Conservation (phyloP, 2,888 invertebrate species). For the Anagyrus pseudococci region DNA sequence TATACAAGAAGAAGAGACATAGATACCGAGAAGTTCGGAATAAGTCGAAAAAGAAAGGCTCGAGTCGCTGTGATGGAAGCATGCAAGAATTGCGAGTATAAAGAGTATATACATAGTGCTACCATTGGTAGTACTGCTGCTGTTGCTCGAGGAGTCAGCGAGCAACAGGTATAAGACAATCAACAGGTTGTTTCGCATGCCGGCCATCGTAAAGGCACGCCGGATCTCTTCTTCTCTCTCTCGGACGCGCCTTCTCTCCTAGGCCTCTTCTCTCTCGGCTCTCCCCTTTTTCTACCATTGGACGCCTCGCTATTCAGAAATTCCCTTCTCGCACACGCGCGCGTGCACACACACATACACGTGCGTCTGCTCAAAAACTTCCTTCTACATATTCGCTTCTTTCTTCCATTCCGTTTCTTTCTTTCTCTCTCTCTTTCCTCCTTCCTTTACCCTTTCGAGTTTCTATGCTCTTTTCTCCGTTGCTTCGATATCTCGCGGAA, state of each 20-base stretch:
- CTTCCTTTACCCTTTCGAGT: constrained; percentile 10
- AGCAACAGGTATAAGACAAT: constrained; percentile 55
- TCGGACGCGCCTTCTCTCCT: constrained; percentile 29
- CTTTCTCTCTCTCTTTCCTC: constrained; percentile 17
- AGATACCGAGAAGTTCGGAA: constrained; percentile 10
- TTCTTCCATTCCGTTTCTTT: constrained; percentile 12
- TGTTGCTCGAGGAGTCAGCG: background rate
- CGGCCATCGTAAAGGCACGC: constrained; percentile 48
- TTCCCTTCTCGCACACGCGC: constrained; percentile 23
- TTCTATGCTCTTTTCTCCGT: constrained; percentile 9
- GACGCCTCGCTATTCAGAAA: constrained; percentile 35
- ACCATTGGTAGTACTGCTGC: background rate
- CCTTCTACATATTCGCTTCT: constrained; percentile 13
- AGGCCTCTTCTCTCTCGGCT: background rate
- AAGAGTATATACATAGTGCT: constrained; percentile 38
- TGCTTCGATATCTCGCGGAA: constrained; percentile 26
- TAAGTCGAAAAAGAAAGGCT: constrained; percentile 27
- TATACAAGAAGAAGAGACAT: background rate
- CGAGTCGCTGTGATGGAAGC: constrained; percentile 36
- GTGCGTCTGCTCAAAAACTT: constrained; percentile 28
- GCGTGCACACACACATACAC: too few species aligned
- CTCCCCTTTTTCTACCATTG: constrained; percentile 34
- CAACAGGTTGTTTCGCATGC: constrained; percentile 58
- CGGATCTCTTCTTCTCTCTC: constrained; percentile 28
- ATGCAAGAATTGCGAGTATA: constrained; percentile 48